These are phyloP conservation scores for Drosophila neocordata DNA, from an alignment of 1,140 invertebrate genomes.

Conservation along the genomic window DNA sequence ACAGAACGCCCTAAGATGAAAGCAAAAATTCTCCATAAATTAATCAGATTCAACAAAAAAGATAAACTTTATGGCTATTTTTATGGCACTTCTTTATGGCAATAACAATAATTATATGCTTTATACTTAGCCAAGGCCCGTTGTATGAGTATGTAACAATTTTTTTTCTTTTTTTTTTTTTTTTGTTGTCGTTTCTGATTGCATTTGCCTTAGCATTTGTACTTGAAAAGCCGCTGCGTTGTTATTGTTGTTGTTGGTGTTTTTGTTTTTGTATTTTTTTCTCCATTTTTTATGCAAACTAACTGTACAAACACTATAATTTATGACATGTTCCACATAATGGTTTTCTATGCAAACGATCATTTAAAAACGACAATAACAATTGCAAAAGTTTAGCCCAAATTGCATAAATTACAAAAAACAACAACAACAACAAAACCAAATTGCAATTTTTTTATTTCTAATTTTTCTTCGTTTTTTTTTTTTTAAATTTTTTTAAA, in stretches of 20 bases:
- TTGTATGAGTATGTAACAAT: conserved; percentile 25
- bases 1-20: conserved; percentile 36
- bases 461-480: background rate
- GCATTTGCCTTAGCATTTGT: conserved; percentile 56
- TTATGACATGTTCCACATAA: conserved; percentile 79
- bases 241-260: background rate
- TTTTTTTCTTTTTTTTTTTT: background rate
- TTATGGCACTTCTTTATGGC: conserved; percentile 19
- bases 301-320: conserved; percentile 79
- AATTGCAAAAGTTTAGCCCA: conserved; percentile 58
- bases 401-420: conserved; percentile 61
- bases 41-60: conserved; percentile 14
- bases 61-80: conserved; percentile 52
- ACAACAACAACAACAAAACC: background rate
- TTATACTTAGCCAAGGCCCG: conserved; percentile 45
- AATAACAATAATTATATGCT: conserved; percentile 53
- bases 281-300: conserved; percentile 60
- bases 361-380: conserved; percentile 69
- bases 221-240: conserved; percentile 56
- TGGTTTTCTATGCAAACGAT: conserved; percentile 79
- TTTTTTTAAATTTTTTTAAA: conserved; percentile 30
- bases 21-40: conserved; percentile 20
- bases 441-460: background rate
- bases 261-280: background rate
- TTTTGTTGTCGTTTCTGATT: conserved; percentile 43